These are phyloP conservation scores for Agrilus mali DNA, from an alignment of 2,888 invertebrate genomes.

Conservation along the genomic window DNA sequence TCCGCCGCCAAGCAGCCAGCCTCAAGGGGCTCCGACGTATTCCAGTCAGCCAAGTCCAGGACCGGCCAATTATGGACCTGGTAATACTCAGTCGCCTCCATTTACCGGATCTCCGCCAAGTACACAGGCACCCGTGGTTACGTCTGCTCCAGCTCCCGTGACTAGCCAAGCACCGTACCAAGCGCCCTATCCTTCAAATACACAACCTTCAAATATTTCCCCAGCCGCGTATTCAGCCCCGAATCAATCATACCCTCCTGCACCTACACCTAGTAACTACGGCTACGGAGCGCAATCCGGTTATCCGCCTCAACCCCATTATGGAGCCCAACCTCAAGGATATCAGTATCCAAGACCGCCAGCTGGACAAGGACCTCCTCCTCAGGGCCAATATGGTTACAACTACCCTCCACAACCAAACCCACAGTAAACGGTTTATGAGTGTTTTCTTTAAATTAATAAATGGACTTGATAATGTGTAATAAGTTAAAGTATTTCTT, in stretches of 20 bases:
- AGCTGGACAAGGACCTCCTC: slow-evolving; percentile 56
- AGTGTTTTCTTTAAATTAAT: too few species aligned
- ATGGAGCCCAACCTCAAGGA: slow-evolving; percentile 45
- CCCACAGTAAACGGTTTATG: slow-evolving; percentile 39
- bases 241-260: slow-evolving; percentile 27
- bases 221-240: slow-evolving; percentile 37
- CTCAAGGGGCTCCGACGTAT: slow-evolving; percentile 43
- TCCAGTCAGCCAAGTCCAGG: slow-evolving; percentile 42
- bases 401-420: slow-evolving; percentile 68
- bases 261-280: slow-evolving; percentile 25
- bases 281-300: slow-evolving; percentile 48
- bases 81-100: slow-evolving; percentile 47
- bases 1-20: slow-evolving; percentile 41
- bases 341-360: slow-evolving; percentile 54
- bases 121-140: slow-evolving; percentile 37
- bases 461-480: too few species aligned
- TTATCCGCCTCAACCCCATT: slow-evolving; percentile 46
- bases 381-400: slow-evolving; percentile 61
- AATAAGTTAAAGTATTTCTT: too few species aligned
- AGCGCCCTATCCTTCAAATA: slow-evolving; percentile 36
- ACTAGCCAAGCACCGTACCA: slow-evolving; percentile 44
- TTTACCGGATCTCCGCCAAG: slow-evolving; percentile 41
- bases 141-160: slow-evolving; percentile 38
- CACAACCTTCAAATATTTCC: slow-evolving; percentile 33
- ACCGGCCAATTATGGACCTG: slow-evolving; percentile 34